Evolutionary conservation across 1,140 invertebrate species (phyloP), one percentile per base, ranked within the genome.

Genomic region (Ostrea edulis): DNA sequence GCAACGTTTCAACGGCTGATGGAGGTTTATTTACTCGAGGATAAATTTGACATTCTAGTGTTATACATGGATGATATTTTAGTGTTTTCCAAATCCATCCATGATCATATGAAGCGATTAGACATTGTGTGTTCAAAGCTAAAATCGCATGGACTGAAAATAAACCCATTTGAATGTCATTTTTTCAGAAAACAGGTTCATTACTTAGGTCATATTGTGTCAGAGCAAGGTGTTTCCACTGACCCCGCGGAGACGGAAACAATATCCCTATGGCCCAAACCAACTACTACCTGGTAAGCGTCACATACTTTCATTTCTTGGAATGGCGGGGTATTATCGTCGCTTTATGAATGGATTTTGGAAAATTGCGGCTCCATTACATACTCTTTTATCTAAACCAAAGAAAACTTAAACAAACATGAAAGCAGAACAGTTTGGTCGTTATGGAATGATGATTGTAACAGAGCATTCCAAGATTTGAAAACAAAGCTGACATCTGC

Each of bases 1-100:
- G 89, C 93, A 29, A 93, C 94, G 20, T 96, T 96, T 89, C 95
- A 96, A 91, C 85, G 96, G 20, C 94, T 95, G 20, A 96, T 96
- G 84, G 92, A 95, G 89, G 55, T 93, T 29, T 91, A 95, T 35
- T 20, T 82, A 82, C n/a, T 8, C 9, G 81, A 82, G 8, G 81
- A 82, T 8, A 82, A 82, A 8, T 82, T 82, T 82, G 81, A 82
- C 9, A 82, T 51, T 20, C 81, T 82, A 9, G 81, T 82, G 81
- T 51, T 82, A 51, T 92, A 92, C 88, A 65, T 93, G 44, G 91
- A 93, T 88, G 91, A n/a, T n/a, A n/a, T n/a, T n/a, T n/a, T n/a
- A n/a, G n/a, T n/a, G n/a, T n/a, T n/a, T n/a, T n/a, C n/a, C 65
- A 54, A 54, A 12, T 8, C 7, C 53, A 55, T 88, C 20, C 58